Evolutionary conservation across 2,113 vertebrate species (phyloP).

Genomic region (Anhinga anhinga): DNA sequence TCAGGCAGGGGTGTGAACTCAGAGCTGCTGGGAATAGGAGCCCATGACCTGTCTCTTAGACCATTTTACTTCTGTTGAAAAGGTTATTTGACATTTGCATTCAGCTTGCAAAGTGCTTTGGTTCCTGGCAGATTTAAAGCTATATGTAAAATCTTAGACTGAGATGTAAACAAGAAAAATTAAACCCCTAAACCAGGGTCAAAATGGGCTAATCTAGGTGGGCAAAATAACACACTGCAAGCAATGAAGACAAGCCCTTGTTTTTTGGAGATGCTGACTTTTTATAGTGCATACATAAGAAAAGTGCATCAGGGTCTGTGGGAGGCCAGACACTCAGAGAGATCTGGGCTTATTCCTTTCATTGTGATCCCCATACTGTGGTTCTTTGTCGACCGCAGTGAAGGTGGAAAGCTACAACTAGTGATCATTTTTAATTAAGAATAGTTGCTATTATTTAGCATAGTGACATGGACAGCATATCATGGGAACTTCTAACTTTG

Average conservation of each 20-base stretch:
- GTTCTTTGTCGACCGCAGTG: not conserved
- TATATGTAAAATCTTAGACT: not conserved
- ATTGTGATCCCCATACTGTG: not conserved
- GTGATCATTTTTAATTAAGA: slow-evolving; percentile 53
- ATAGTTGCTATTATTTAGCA: slow-evolving; percentile 27
- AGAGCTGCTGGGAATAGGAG: not conserved
- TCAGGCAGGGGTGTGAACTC: not conserved
- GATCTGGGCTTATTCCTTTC: not conserved
- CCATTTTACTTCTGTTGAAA: not conserved
- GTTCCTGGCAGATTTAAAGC: not conserved
- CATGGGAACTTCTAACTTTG: slow-evolving; percentile 27
- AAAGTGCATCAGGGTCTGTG: not conserved
- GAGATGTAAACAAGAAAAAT: not conserved
- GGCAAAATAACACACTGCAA: not conserved
- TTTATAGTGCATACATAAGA: not conserved
- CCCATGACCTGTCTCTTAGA: not conserved
- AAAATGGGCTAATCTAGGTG: not conserved
- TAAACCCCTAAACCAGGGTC: not conserved
- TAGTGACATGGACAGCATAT: not conserved
- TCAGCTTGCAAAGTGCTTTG: slow-evolving; percentile 6
- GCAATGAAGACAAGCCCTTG: not conserved
- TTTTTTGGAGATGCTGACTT: not conserved
- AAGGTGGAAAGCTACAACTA: slow-evolving; percentile 20
- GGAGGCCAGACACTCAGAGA: not conserved
- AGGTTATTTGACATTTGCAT: slow-evolving; percentile 2